Percentiles rank a stretch among this genome's conserved stretches.
phyloP scores from a whole-genome alignment of 1,140 invertebrate species.

The Drosophila nebulosa region DNA sequence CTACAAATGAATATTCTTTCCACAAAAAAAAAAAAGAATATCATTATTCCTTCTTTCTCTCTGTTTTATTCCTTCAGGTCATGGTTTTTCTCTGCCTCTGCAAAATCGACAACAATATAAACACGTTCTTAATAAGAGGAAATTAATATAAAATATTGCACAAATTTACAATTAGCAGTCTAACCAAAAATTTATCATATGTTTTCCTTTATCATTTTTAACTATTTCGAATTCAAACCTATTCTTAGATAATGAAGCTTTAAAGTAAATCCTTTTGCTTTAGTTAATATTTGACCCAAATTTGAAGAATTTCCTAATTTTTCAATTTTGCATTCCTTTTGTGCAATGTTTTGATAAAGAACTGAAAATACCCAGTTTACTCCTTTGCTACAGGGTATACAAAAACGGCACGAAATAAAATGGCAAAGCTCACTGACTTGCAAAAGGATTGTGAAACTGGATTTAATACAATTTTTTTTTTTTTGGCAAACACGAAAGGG shows the following conservation, averaged over 20 bases:
- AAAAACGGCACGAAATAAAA: background rate
- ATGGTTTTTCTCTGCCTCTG: background rate
- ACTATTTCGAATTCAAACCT: too few species aligned
- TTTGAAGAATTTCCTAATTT: too few species aligned
- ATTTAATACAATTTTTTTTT: background rate
- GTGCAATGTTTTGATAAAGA: too few species aligned
- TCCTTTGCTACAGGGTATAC: background rate
- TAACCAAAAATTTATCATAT: too few species aligned
- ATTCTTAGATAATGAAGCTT: too few species aligned
- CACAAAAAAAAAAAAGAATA: slow-evolving; percentile 5
- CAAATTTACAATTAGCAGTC: too few species aligned
- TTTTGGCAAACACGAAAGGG: slow-evolving; percentile 5
- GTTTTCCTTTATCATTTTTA: too few species aligned
- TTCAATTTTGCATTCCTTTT: too few species aligned
- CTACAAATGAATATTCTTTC: slow-evolving; percentile 50
- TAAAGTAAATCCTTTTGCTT: too few species aligned
- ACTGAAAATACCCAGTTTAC: background rate
- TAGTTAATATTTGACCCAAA: too few species aligned
- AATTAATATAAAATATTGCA: slow-evolving; percentile 40
- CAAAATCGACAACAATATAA: slow-evolving; percentile 10
- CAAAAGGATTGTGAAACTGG: slow-evolving; percentile 22
- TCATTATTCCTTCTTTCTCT: slow-evolving; percentile 29
- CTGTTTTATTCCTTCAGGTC: slow-evolving; percentile 19
- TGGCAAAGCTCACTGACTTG: slow-evolving; percentile 29
- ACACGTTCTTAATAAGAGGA: slow-evolving; percentile 60